Base-by-base conservation (phyloP, 1,140 invertebrate species). In the Eciton burchellii region DNA sequence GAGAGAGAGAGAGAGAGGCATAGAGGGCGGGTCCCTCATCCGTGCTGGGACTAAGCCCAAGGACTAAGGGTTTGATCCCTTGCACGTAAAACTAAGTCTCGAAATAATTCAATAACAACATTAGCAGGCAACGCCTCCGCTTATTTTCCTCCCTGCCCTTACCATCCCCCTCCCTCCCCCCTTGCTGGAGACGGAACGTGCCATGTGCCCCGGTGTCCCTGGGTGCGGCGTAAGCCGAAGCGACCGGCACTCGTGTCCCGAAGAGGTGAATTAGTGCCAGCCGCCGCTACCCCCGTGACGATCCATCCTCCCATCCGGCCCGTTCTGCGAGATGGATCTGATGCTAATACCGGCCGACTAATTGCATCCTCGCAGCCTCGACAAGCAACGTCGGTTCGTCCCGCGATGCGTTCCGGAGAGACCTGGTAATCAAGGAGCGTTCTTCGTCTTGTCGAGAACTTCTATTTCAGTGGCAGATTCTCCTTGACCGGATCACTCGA, bases 91-190 rank as follows among this genome's bases (percentile, higher is more conserved):
- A 91, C 91, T 90, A 89, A 92, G 89, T 91, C 90, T 91, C 89
- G 88, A 90, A 92, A 93, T 93, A 92, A 93, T 93, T 93, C 87
- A 93, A 92, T 93, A 92, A 93, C 90, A 84, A 84, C 83, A 90
- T 91, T 89, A 91, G 88, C 83, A 87, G 85, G 84, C 84, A 74
- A 84, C 89, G 82, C 85, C 89, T 72, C 68, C 85, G 54, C 43
- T 6, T 35, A 35, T 6, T 35, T 35, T 35, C 35, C n/a, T n/a
- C n/a, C n/a, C n/a, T n/a, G n/a, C n/a, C n/a, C n/a, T n/a, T n/a
- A n/a, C n/a, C n/a, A n/a, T n/a, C n/a, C n/a, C n/a, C n/a, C n/a
- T n/a, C n/a, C n/a, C n/a, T n/a, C n/a, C 35, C 35, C 35, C 66
- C 49, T 57, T 47, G 81, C 63, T 72, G 60, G 72, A 71, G 26